Conservation (phyloP, 2,113 vertebrate species). For the Elgaria multicarinata region DNA sequence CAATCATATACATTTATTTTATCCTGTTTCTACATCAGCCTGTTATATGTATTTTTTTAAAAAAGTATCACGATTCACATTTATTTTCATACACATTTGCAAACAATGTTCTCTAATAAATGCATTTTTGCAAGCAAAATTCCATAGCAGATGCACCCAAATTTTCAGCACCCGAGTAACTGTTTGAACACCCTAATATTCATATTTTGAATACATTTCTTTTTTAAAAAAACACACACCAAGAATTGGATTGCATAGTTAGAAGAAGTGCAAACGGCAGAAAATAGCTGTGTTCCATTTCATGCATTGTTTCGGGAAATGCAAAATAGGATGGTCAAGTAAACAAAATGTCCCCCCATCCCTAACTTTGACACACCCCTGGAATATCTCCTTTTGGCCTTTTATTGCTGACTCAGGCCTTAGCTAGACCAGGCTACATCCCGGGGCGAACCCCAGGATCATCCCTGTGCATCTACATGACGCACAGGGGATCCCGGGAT, state of each 20-base stretch:
- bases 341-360: too few relatives aligned
- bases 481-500: too few relatives aligned
- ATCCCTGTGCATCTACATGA: too few relatives aligned
- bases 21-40: background rate
- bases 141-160: background rate
- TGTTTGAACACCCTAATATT: too few relatives aligned
- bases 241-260: background rate
- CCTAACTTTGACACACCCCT: too few relatives aligned
- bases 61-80: background rate
- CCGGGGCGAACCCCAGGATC: too few relatives aligned
- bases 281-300: background rate
- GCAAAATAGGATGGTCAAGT: too few relatives aligned
- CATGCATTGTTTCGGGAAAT: background rate
- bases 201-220: background rate
- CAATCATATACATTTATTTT: background rate
- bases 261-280: background rate
- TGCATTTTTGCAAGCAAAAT: background rate
- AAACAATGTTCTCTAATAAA: background rate
- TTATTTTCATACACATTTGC: background rate
- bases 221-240: background rate
- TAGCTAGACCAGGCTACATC: too few relatives aligned
- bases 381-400: too few relatives aligned
- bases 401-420: too few relatives aligned
- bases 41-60: background rate
- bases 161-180: too few relatives aligned